These are phyloP conservation scores for Sciurus vulgaris DNA, from an alignment of 2,797 vertebrate genomes.

Conservation along the genomic window DNA sequence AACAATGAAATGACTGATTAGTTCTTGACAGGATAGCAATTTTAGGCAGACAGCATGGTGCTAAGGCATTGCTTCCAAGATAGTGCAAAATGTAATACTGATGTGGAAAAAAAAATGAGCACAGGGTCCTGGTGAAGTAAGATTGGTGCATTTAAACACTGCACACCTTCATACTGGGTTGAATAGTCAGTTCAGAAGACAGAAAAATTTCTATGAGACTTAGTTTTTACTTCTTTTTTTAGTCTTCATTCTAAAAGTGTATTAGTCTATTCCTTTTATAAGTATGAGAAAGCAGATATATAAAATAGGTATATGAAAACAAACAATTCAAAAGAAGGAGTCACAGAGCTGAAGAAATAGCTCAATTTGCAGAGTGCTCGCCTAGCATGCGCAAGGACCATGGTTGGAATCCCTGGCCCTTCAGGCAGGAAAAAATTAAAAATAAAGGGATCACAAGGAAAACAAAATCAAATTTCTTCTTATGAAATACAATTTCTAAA, in stretches of 20 bases:
- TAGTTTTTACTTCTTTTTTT: background rate
- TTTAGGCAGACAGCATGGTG: background rate
- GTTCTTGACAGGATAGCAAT: background rate
- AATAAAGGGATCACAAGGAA: background rate
- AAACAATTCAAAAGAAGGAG: background rate
- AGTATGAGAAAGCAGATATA: background rate
- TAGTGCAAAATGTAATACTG: background rate
- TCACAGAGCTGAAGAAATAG: background rate
- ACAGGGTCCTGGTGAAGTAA: background rate
- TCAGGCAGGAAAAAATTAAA: too few relatives aligned
- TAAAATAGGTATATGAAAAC: background rate
- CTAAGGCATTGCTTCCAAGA: background rate
- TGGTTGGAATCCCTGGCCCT: too few relatives aligned
- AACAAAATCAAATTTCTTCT: background rate
- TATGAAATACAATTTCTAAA: background rate
- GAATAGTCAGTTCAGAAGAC: background rate
- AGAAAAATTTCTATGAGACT: background rate
- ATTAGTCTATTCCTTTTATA: background rate
- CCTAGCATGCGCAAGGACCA: too few relatives aligned
- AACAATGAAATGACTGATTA: background rate
- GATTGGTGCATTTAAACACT: background rate
- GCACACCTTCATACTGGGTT: background rate
- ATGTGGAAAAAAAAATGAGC: background rate
- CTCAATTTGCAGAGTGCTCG: too few relatives aligned
- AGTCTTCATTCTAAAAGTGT: background rate